Conservation (phyloP, 2,888 invertebrate species). For the Scotopteryx bipunctaria region DNA sequence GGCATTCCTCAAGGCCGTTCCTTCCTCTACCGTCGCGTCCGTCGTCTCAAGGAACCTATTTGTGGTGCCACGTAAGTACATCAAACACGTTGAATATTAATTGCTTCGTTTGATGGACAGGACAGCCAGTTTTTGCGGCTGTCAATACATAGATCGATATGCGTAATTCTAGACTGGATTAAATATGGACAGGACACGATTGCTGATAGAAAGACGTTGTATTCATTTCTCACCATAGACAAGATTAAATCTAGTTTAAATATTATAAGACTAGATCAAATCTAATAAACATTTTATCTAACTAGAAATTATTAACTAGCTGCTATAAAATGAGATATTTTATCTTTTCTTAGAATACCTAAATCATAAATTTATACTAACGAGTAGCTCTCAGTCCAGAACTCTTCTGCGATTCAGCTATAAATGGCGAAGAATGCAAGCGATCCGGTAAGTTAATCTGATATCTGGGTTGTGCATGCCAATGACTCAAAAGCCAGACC, state of each 20-base stretch:
- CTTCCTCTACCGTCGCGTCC: conserved; percentile 58
- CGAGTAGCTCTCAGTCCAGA: too few species aligned
- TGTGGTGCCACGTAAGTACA: conserved; percentile 37
- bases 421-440: background rate
- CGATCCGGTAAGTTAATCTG: conserved; percentile 19
- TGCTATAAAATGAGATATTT: too few species aligned
- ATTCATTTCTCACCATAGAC: background rate
- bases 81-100: conserved; percentile 46
- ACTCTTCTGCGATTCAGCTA: background rate
- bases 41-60: conserved; percentile 12
- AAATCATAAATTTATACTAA: too few species aligned
- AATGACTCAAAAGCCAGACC: conserved; percentile 44
- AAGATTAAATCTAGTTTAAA: too few species aligned
- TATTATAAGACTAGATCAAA: too few species aligned
- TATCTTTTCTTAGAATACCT: too few species aligned
- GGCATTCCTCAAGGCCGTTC: conserved; percentile 77
- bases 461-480: conserved; percentile 35
- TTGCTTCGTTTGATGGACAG: conserved; percentile 26
- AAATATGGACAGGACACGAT: background rate
- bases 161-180: background rate
- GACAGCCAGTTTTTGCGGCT: conserved; percentile 28
- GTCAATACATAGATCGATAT: background rate
- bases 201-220: conserved; percentile 9
- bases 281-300: too few species aligned
- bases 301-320: too few species aligned